These are phyloP conservation scores for Umimayanthus chanpuru DNA, from an alignment of 92 coral and sea anemone genomes.

Conservation along the genomic window DNA sequence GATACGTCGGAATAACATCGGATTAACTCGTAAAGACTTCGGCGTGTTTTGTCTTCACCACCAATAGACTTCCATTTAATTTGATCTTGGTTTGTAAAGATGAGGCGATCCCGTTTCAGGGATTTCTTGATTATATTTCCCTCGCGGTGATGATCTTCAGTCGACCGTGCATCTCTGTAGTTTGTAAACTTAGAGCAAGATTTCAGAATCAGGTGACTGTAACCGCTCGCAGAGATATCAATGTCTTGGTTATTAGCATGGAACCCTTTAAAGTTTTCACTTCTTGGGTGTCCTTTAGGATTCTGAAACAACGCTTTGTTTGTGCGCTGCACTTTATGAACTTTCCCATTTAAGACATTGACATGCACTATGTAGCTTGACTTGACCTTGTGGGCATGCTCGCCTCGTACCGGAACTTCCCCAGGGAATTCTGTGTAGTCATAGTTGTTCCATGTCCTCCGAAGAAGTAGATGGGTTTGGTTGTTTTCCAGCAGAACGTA, in stretches of 20 bases:
- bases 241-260: slow-evolving; percentile 75
- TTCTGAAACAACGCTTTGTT: slow-evolving; percentile 62
- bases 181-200: slow-evolving; percentile 47
- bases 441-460: slow-evolving; percentile 76
- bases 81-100: slow-evolving; percentile 66
- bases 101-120: slow-evolving; percentile 68
- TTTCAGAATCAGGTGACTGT: slow-evolving; percentile 72
- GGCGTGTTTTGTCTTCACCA: slow-evolving; percentile 60
- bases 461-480: slow-evolving; percentile 65
- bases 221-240: slow-evolving; percentile 80
- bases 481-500: slow-evolving; percentile 66
- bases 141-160: slow-evolving; percentile 27
- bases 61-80: slow-evolving; percentile 77
- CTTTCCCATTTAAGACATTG: slow-evolving; percentile 59
- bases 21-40: slow-evolving; percentile 82
- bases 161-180: slow-evolving; percentile 51
- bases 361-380: slow-evolving; percentile 63
- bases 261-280: slow-evolving; percentile 67
- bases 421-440: slow-evolving; percentile 80
- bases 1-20: slow-evolving; percentile 90
- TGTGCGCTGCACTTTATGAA: slow-evolving; percentile 65
- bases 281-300: slow-evolving; percentile 70
- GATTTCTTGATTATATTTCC: slow-evolving; percentile 24
- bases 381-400: slow-evolving; percentile 65
- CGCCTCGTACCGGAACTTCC: slow-evolving; percentile 75